A percentile compares a stretch with the other conserved stretches of the same genome.
phyloP scores from a whole-genome alignment of 2,888 invertebrate genomes.

The Noctua pronuba region DNA sequence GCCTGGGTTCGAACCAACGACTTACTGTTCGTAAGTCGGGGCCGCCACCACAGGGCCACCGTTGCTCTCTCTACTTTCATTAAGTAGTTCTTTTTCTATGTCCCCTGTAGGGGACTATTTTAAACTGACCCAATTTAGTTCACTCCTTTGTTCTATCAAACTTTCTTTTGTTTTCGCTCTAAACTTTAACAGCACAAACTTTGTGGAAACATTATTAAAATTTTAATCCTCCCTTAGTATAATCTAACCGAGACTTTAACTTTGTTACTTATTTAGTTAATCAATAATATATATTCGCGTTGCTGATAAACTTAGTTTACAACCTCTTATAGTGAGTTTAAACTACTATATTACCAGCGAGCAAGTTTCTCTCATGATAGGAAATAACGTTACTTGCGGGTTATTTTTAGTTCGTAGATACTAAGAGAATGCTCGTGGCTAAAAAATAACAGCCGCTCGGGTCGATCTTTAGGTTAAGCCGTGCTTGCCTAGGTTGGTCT shows the following conservation, averaged over 20 bases:
- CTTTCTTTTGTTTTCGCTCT: not conserved
- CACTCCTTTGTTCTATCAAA: not conserved
- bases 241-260: slow-evolving; percentile 27
- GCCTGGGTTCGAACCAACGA: no score
- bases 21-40: no score
- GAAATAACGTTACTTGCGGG: not conserved
- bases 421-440: not conserved
- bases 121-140: slow-evolving; percentile 4
- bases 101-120: not conserved
- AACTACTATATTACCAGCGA: slow-evolving; percentile 47
- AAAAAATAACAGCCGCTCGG: no score
- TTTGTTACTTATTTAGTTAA: slow-evolving; percentile 41
- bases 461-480: no score
- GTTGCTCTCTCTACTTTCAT: no score
- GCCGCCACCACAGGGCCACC: no score
- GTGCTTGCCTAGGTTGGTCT: no score
- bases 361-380: slow-evolving; percentile 27
- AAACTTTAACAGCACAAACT: slow-evolving; percentile 23
- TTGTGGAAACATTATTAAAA: slow-evolving; percentile 40
- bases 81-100: no score
- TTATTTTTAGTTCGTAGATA: slow-evolving; percentile 1
- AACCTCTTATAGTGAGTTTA: slow-evolving; percentile 49
- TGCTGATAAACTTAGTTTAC: slow-evolving; percentile 57
- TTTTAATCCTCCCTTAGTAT: slow-evolving; percentile 24
- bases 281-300: slow-evolving; percentile 45